Conservation (phyloP, 2,888 invertebrate genomes). For the Rhagophthalmus giganteus region DNA sequence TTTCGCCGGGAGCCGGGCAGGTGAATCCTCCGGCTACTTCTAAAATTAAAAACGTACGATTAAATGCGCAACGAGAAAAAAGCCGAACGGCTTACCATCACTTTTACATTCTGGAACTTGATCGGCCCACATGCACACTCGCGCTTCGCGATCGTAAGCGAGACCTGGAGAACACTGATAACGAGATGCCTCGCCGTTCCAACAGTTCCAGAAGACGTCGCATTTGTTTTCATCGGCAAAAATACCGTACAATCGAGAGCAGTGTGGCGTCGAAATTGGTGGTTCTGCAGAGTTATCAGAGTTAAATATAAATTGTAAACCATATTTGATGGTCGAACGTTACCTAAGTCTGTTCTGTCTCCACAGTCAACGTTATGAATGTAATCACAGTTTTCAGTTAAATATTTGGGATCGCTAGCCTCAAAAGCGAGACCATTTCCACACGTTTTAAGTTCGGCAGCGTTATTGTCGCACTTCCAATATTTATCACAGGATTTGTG, state of each 20-base stretch:
- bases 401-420: conserved; percentile 82
- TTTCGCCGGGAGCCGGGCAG: conserved; percentile 82
- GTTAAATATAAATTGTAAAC: background rate
- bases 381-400: conserved; percentile 94
- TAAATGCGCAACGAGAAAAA: too few relatives aligned
- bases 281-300: conserved; percentile 69
- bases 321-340: conserved; percentile 44
- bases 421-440: conserved; percentile 94
- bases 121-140: conserved; percentile 97
- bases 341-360: conserved; percentile 82
- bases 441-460: conserved; percentile 86
- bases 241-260: conserved; percentile 86
- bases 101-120: conserved; percentile 89
- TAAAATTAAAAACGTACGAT: conserved; percentile 56
- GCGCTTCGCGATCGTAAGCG: conserved; percentile 89
- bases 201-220: conserved; percentile 95
- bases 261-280: conserved; percentile 81
- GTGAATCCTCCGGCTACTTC: conserved; percentile 89
- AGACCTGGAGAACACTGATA: conserved; percentile 94
- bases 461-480: conserved; percentile 92
- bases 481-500: conserved; percentile 89
- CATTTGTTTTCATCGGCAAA: conserved; percentile 87
- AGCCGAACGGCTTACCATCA: too few relatives aligned
- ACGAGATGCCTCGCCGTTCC: conserved; percentile 92
- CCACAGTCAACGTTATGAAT: conserved; percentile 93